phyloP scores from a whole-genome alignment of 2,888 invertebrate genomes.

The Pollenia amentaria region DNA sequence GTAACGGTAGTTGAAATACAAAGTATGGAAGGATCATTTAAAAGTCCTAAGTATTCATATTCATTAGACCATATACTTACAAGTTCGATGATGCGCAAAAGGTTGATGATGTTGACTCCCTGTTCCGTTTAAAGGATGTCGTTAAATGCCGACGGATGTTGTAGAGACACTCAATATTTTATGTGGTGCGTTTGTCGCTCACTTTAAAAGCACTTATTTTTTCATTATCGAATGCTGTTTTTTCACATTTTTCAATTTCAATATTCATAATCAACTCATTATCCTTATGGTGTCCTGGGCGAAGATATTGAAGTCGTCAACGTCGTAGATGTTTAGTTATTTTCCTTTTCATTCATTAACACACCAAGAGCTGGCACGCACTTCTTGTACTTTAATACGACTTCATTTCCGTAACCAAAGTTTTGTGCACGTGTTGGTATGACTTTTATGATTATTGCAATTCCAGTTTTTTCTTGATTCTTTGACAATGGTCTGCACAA shows the following conservation, averaged over 20 bases:
- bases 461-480: slow-evolving; percentile 31
- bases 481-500: not conserved
- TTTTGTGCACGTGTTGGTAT: slow-evolving; percentile 72
- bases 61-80: slow-evolving; percentile 58
- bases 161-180: slow-evolving; percentile 68
- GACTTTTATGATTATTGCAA: slow-evolving; percentile 76
- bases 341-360: slow-evolving; percentile 63
- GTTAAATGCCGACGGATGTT: slow-evolving; percentile 72
- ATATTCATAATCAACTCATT: slow-evolving; percentile 70
- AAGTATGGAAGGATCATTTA: slow-evolving; percentile 47
- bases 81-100: slow-evolving; percentile 62
- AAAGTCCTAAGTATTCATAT: slow-evolving; percentile 21
- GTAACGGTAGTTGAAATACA: slow-evolving; percentile 29
- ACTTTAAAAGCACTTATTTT: slow-evolving; percentile 24
- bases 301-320: not conserved
- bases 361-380: slow-evolving; percentile 66
- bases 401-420: slow-evolving; percentile 71
- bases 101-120: slow-evolving; percentile 63
- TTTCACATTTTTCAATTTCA: slow-evolving; percentile 48
- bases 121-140: slow-evolving; percentile 65
- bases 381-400: slow-evolving; percentile 58
- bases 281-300: slow-evolving; percentile 54
- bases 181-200: slow-evolving; percentile 52
- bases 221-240: slow-evolving; percentile 40
- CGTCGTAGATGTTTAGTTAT: slow-evolving; percentile 32